A percentile compares a stretch with the other conserved stretches of the same genome.
Conservation (phyloP, 2,797 vertebrate species). For the Orestias chungarensis region DNA sequence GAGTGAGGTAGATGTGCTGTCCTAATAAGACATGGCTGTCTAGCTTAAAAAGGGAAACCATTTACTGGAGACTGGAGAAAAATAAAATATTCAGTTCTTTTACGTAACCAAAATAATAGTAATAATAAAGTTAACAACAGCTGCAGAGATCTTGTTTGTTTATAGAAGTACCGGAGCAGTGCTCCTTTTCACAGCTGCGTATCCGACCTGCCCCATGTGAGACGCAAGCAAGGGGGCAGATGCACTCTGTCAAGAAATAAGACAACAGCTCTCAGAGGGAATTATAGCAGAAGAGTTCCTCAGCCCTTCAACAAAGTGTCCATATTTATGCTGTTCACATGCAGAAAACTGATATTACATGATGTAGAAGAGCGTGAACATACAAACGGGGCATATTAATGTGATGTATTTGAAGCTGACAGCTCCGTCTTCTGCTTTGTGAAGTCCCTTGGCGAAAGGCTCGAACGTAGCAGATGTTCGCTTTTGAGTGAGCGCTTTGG, state of each 20-base stretch:
- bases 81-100: neutral
- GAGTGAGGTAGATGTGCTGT: neutral
- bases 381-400: neutral
- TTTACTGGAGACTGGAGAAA: neutral
- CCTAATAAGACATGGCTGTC: neutral
- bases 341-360: neutral
- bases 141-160: constrained; percentile 9
- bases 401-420: neutral
- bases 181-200: neutral
- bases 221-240: neutral
- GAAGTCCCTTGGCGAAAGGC: neutral
- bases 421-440: neutral
- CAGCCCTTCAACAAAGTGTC: neutral
- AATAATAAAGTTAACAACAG: neutral
- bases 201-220: constrained; percentile 1
- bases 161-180: neutral
- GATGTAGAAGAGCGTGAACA: neutral
- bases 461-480: neutral
- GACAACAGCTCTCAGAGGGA: constrained; percentile 3
- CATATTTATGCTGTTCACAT: neutral
- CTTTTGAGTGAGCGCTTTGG: neutral
- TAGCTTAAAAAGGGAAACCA: neutral
- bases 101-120: neutral
- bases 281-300: constrained; percentile 3
- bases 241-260: neutral